Percentiles rank a stretch among this genome's conserved stretches.
Evolutionary conservation across 2,888 invertebrate species (phyloP).

Genomic region (Agonopterix alstromeriana): DNA sequence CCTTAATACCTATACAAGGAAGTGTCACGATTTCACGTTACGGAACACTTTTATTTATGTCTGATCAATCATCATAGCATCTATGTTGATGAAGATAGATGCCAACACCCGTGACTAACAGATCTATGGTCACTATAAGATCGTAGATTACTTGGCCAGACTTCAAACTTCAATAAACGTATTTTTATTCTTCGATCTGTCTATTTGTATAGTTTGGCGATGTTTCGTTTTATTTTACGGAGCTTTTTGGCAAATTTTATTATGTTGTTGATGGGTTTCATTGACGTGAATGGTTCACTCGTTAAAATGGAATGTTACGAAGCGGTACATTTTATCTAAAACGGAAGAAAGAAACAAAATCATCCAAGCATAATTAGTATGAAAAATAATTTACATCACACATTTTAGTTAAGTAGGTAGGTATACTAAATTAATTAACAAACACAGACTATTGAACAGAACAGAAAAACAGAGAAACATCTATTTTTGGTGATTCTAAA

Average conservation of each 20-base stretch:
- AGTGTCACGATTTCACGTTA: too few relatives aligned
- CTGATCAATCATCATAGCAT: slow-evolving; percentile 23
- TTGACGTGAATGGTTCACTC: background rate
- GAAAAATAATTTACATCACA: too few relatives aligned
- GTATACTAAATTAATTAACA: background rate
- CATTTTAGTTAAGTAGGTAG: too few relatives aligned
- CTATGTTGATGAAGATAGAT: slow-evolving; percentile 16
- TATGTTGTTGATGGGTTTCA: slow-evolving; percentile 11
- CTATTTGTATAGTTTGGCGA: slow-evolving; percentile 19
- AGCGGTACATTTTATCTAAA: too few relatives aligned
- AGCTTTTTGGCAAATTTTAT: slow-evolving; percentile 10
- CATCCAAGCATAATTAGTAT: too few relatives aligned
- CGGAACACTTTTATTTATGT: slow-evolving; percentile 6
- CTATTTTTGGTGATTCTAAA: background rate
- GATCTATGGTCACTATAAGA: slow-evolving; percentile 28
- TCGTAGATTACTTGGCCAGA: slow-evolving; percentile 49
- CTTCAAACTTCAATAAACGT: slow-evolving; percentile 49
- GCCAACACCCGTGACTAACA: slow-evolving; percentile 32
- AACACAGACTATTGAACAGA: slow-evolving; percentile 1
- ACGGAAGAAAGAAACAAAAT: too few relatives aligned
- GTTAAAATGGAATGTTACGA: too few relatives aligned
- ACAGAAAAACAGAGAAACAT: background rate
- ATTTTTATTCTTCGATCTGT: slow-evolving; percentile 25
- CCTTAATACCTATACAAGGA: too few relatives aligned
- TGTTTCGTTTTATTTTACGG: slow-evolving; percentile 22